phyloP scores from a whole-genome alignment of 2,797 vertebrate genomes.

The Momotus momota region DNA sequence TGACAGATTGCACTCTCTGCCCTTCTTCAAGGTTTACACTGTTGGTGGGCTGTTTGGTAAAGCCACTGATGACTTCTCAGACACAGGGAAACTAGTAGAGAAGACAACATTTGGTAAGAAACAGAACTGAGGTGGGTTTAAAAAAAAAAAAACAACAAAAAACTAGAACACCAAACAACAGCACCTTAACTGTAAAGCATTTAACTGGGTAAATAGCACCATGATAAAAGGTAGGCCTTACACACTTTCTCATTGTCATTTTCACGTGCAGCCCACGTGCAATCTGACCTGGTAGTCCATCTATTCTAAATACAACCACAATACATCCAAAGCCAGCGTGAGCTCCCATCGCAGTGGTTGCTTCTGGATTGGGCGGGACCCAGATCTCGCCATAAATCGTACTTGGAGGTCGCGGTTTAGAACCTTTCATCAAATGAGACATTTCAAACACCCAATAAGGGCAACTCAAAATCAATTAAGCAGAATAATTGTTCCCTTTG shows the following conservation, averaged over 20 bases:
- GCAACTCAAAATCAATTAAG: background rate
- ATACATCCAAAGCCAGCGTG: background rate
- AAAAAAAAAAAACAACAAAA: background rate
- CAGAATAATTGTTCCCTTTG: background rate
- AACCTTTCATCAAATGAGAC: background rate
- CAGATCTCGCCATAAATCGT: background rate
- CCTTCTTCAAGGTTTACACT: conserved; percentile 86
- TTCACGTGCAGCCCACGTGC: background rate
- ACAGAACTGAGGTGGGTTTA: background rate
- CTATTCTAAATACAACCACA: background rate
- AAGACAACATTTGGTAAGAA: conserved; percentile 90
- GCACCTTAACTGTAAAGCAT: background rate
- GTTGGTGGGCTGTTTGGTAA: conserved; percentile 89
- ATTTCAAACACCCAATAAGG: background rate
- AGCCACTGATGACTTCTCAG: conserved; percentile 89
- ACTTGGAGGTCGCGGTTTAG: background rate
- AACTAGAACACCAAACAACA: background rate
- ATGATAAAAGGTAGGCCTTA: background rate
- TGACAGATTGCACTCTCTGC: background rate
- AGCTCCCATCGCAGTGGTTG: background rate
- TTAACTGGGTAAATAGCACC: background rate
- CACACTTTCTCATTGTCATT: background rate
- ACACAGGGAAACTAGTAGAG: conserved; percentile 87
- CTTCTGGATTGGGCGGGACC: background rate
- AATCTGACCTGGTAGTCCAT: accelerated